Evolutionary conservation across 2,113 vertebrate genomes (phyloP), one percentile per base, ranked within the genome.

Genomic region (Tauraco erythrolophus): DNA sequence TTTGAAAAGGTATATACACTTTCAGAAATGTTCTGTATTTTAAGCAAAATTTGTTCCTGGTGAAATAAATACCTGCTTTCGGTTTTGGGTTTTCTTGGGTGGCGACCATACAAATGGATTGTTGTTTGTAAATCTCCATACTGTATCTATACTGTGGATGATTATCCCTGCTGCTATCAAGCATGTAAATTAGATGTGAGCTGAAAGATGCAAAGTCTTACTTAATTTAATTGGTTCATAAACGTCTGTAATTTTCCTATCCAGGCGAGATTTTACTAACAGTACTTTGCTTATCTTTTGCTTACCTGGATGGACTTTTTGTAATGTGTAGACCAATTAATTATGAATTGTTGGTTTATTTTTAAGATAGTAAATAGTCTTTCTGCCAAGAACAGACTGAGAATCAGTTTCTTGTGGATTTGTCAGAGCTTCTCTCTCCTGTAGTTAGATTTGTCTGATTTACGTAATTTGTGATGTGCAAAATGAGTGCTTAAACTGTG

Each of bases 1-100:
- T 99, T 99, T 99, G 99, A 99, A 99, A 99, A 99, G 99, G 99
- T 99, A 99, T 98, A 99, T 98, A 98, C 88, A 61, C 85, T 98
- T 98, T 98, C 92, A 95, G 97, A 98, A 98, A 97, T 96, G 95
- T 97, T 98, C 92, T 95, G 92, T 94, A 97, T 97, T 97, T 69
- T 75, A 84, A 95, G 72, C 65, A 91, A 94, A 95, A 71, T 70
- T 43, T 95, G 85, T 96, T 98, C 96, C 97, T 94, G 97, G 88
- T 97, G 97, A 98, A 98, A 98, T 98, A 98, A 98, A 98, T 98
- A 97, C 30, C 53, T 96, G 95, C 24, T 79, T 96, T 97, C 93
- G 60, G 77, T 93, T 97, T 96, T 93, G 98, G 97, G 96, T 97
- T 98, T 98, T 97, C 97, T 97, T 97, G 97, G 97, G 93, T 82